phyloP scores from a whole-genome alignment of 2,113 vertebrate species.

The Poicephalus gulielmi region DNA sequence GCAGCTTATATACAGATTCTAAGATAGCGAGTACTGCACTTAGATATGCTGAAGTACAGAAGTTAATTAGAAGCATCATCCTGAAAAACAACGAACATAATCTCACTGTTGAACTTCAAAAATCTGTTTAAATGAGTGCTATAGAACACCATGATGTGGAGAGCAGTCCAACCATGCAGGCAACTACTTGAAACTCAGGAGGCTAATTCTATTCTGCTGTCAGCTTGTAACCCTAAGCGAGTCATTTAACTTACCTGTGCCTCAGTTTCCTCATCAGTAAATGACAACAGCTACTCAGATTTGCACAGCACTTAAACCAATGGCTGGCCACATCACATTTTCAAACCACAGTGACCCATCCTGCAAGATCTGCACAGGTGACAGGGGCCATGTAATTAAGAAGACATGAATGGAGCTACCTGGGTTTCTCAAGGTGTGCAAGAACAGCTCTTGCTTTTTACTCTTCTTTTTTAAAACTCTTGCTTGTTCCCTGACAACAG shows the following conservation, averaged over 20 bases:
- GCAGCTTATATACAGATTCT: not conserved
- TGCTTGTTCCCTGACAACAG: not conserved
- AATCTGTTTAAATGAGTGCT: not conserved
- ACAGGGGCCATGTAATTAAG: not conserved
- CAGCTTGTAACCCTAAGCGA: not conserved
- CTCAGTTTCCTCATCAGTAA: not conserved
- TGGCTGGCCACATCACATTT: not conserved
- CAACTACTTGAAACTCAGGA: not conserved
- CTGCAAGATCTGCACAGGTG: not conserved
- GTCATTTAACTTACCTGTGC: not conserved
- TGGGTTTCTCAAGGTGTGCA: not conserved
- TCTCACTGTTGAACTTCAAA: not conserved
- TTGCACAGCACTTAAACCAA: not conserved
- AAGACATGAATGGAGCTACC: not conserved
- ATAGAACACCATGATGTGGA: not conserved
- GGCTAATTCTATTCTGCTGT: not conserved
- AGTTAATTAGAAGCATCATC: not conserved
- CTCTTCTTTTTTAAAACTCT: not conserved
- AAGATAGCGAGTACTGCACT: not conserved
- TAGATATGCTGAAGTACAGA: not conserved
- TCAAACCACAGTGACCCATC: not conserved
- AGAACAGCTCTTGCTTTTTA: not conserved
- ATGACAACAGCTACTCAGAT: not conserved
- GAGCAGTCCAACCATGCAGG: rapidly evolving
- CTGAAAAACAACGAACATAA: not conserved